Percentiles rank a stretch among this genome's conserved stretches.
phyloP scores from a whole-genome alignment of 64 coral and sea anemone species.

The Montipora cactus region DNA sequence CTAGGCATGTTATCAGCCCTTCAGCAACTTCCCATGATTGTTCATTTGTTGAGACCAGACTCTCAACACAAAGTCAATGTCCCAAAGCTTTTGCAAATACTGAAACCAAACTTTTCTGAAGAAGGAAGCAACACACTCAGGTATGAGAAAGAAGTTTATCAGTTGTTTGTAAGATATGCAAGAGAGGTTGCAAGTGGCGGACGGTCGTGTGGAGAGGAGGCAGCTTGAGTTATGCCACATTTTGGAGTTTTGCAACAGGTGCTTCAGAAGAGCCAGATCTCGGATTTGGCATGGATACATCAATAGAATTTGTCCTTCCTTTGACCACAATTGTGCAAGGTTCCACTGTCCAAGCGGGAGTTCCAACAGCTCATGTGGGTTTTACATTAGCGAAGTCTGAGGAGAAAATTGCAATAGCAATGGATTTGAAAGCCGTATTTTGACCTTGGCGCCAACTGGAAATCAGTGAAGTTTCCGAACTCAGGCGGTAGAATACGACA shows the following conservation, averaged over 20 bases:
- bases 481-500: too few species aligned
- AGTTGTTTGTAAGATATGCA: not conserved
- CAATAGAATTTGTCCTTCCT: constrained; percentile 24
- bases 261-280: constrained; percentile 54
- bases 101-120: constrained; percentile 63
- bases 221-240: constrained; percentile 57
- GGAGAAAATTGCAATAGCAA: too few species aligned
- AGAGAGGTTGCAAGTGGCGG: constrained; percentile 69
- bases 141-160: not conserved
- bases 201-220: constrained; percentile 30
- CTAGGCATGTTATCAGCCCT: constrained; percentile 54
- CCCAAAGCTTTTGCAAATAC: constrained; percentile 44
- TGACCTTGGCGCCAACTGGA: too few species aligned
- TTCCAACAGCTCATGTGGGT: not conserved
- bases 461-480: too few species aligned
- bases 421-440: too few species aligned
- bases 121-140: constrained; percentile 44
- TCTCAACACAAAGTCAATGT: constrained; percentile 34
- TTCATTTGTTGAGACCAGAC: constrained; percentile 58
- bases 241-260: constrained; percentile 69
- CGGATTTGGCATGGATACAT: constrained; percentile 23
- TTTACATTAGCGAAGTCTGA: not conserved
- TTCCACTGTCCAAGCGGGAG: not conserved
- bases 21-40: constrained; percentile 36
- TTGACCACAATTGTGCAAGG: not conserved